Conservation (phyloP, 2,888 invertebrate genomes). For the Chrysolina haemoptera region DNA sequence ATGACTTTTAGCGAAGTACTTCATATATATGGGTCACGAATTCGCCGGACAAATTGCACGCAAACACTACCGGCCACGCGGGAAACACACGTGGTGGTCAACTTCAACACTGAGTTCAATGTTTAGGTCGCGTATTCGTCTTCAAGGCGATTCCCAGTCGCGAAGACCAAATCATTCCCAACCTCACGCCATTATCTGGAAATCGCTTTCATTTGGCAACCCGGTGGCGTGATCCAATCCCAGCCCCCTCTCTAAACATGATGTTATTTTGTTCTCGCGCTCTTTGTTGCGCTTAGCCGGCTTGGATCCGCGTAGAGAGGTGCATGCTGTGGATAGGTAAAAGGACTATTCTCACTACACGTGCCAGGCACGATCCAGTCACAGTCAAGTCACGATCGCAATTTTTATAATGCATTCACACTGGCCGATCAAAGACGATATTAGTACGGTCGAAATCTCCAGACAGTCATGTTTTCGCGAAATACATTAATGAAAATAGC, state of each 20-base stretch:
- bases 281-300: slow-evolving; percentile 6
- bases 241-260: not conserved
- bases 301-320: not conserved
- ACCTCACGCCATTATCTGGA: slow-evolving; percentile 21
- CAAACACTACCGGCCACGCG: not conserved
- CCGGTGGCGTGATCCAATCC: slow-evolving; percentile 24
- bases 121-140: not conserved
- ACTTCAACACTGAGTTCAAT: not conserved
- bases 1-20: slow-evolving; percentile 6
- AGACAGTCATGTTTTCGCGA: no score
- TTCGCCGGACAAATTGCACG: not conserved
- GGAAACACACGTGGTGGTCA: slow-evolving; percentile 5
- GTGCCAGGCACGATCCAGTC: no score
- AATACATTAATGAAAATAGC: no score
- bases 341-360: no score
- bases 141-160: not conserved
- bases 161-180: not conserved
- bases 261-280: not conserved
- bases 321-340: not conserved
- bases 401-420: no score
- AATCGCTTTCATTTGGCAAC: slow-evolving; percentile 25
- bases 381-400: no score
- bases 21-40: slow-evolving; percentile 12
- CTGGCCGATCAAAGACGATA: no score
- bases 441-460: no score